phyloP scores from a whole-genome alignment of 2,113 vertebrate genomes.

The Perca schrenkii region DNA sequence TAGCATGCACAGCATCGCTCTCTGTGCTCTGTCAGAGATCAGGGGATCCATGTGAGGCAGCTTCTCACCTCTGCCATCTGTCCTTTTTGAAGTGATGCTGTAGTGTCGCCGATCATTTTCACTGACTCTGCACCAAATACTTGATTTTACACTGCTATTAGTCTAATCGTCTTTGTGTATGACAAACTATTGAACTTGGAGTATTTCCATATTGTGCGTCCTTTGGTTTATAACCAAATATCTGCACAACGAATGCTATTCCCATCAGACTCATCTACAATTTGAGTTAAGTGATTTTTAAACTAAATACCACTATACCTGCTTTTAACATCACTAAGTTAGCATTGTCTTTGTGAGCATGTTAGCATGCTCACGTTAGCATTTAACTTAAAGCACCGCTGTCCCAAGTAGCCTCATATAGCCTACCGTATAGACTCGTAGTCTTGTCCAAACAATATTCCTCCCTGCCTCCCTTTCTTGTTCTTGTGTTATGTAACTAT shows the following conservation, averaged over 20 bases:
- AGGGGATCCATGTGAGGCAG: neutral
- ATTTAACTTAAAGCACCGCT: neutral
- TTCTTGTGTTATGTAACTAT: neutral
- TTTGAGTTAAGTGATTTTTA: neutral
- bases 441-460: too few relatives aligned
- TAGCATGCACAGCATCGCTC: neutral
- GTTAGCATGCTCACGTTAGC: neutral
- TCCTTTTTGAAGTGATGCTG: neutral
- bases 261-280: neutral
- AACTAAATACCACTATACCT: neutral
- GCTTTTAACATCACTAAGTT: neutral
- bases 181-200: neutral
- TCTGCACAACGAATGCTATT: neutral
- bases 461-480: neutral
- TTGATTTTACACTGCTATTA: constrained; percentile 8
- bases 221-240: neutral
- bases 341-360: neutral
- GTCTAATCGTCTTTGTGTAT: constrained; percentile 2
- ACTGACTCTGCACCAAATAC: neutral
- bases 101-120: neutral
- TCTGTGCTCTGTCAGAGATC: neutral
- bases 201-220: constrained; percentile 7
- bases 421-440: too few relatives aligned
- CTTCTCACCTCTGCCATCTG: neutral
- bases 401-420: too few relatives aligned